Base-by-base conservation (phyloP, 2,888 invertebrate genomes). In the Coecobrya sp. region DNA sequence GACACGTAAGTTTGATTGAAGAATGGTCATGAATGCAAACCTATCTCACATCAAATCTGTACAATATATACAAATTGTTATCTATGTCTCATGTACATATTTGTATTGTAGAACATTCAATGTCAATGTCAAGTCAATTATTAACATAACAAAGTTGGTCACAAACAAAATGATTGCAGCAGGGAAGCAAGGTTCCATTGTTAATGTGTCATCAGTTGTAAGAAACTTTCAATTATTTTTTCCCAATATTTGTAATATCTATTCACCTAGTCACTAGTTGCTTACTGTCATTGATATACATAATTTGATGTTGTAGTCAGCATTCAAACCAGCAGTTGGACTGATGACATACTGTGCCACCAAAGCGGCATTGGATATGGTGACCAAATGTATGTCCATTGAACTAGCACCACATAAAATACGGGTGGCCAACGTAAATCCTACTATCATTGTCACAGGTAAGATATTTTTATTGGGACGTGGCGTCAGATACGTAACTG, bases 371-470 rank as follows among this genome's bases (percentile, higher is more conserved):
- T 96, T 99, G 0, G 99, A 99, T 95, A 97, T 97, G 70, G 96
- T 99, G 92, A 98, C 98, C 0, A 97, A 97, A 94, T 97, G 97
- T 0, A 97, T 98, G 97, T 98, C 99, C 0, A 95, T 98, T 73
- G 99, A 99, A 96, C 96, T 99, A 42, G 99, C 98, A 0, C 97
- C 97, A 0, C 89, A 93, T 36, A 97, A 97, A 62, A 99, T 99
- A 95, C 97, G 99, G 49, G 97, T 98, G 0, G 99, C 99, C 95
- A 96, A 97, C 13, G 97, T 99, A 0, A 98, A 99, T 96, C 99
- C 99, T 0, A 99, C 99, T 0, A 98, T 98, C 0, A 97, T 98
- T n/a, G 96, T 98, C 96, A 99, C 99, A 0, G 98, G 97, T 87
- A 97, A 99, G 98, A 52, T 62, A 22, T 55, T 7, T 52, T 42